A percentile compares a stretch with the other conserved stretches of the same genome.
Evolutionary conservation across 2,888 invertebrate species (phyloP).

Genomic region (Galeruca laticollis): DNA sequence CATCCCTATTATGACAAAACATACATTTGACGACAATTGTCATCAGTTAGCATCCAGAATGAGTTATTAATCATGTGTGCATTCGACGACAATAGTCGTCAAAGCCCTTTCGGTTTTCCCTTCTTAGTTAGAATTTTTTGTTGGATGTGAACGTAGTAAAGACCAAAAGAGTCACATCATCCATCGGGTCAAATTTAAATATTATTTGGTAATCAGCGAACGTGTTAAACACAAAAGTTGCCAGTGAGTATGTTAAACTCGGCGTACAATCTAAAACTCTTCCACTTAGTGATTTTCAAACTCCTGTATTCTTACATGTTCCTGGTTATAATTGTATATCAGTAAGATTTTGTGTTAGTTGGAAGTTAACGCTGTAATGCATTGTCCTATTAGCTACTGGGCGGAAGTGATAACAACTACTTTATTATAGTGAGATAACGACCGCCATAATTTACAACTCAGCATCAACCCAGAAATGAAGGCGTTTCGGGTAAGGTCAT

Average conservation of each 20-base stretch:
- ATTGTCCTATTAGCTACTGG: conserved; percentile 61
- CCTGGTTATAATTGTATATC: background rate
- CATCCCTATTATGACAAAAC: too few relatives aligned
- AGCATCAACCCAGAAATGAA: conserved; percentile 44
- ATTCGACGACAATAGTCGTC: too few relatives aligned
- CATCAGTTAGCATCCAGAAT: too few relatives aligned
- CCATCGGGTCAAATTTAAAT: too few relatives aligned
- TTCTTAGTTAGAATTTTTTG: too few relatives aligned
- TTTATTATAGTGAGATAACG: conserved; percentile 55
- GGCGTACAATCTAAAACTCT: background rate
- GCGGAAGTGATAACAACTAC: conserved; percentile 62
- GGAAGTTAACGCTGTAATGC: conserved; percentile 56
- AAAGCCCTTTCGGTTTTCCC: too few relatives aligned
- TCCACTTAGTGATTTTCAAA: background rate
- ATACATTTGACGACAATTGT: too few relatives aligned
- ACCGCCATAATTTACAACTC: conserved; percentile 54
- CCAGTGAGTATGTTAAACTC: background rate
- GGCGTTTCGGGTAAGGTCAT: conserved; percentile 40
- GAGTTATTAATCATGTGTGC: too few relatives aligned
- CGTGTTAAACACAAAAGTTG: too few relatives aligned
- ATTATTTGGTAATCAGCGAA: too few relatives aligned
- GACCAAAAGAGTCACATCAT: too few relatives aligned
- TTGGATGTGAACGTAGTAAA: too few relatives aligned
- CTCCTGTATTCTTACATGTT: background rate
- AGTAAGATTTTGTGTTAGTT: conserved; percentile 43